Evolutionary conservation across 2,888 invertebrate species (phyloP).

Genomic region (Leptogaster cylindrica): DNA sequence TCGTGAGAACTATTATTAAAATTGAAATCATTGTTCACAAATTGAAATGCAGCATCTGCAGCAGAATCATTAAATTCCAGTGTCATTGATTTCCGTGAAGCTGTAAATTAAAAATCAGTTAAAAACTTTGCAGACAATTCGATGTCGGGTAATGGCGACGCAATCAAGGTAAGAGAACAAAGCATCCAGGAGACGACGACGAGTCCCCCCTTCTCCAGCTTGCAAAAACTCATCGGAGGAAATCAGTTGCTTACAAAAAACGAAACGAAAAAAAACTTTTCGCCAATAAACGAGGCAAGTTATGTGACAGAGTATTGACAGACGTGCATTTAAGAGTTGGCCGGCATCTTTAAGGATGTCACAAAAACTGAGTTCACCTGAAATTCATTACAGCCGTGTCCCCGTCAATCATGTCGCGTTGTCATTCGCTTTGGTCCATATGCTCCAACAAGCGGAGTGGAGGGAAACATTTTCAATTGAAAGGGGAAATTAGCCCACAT

Average conservation of each 20-base stretch:
- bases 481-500: not conserved
- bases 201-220: not conserved
- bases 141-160: not conserved
- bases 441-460: not conserved
- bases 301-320: conserved; percentile 18
- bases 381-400: conserved; percentile 24
- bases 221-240: conserved; percentile 13
- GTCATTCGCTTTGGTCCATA: not conserved
- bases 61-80: conserved; percentile 13
- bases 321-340: not conserved
- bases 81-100: not conserved
- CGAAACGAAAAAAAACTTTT: conserved; percentile 16
- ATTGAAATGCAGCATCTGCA: too few relatives aligned
- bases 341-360: not conserved
- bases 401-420: conserved; percentile 30
- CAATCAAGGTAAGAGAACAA: conserved; percentile 4
- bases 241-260: too few relatives aligned
- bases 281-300: conserved; percentile 12
- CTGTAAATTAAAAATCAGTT: conserved; percentile 26
- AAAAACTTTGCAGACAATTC: conserved; percentile 33
- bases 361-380: conserved; percentile 1
- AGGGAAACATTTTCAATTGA: conserved; percentile 11
- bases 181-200: too few relatives aligned
- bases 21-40: too few relatives aligned
- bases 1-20: too few relatives aligned